A percentile compares a stretch with the other conserved stretches of the same genome.
Conservation (phyloP, 2,797 vertebrate species). For the Enteromius unitaeniatus region DNA sequence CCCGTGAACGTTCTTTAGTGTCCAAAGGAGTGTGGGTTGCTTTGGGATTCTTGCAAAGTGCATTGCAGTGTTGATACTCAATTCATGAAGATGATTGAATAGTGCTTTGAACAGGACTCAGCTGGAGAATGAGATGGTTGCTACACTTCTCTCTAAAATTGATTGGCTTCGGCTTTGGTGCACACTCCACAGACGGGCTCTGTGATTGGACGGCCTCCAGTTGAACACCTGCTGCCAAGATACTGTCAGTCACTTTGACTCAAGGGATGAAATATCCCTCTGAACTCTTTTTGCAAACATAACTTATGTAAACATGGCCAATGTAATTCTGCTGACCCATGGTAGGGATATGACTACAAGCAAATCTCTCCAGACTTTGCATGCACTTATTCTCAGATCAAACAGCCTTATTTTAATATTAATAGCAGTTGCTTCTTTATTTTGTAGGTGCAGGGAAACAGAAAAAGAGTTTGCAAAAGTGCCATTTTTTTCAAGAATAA, state of each 20-base stretch:
- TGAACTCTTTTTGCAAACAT: constrained; percentile 12
- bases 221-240: constrained; percentile 60
- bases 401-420: not conserved
- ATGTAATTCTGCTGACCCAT: constrained; percentile 31
- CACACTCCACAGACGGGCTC: constrained; percentile 39
- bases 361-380: not conserved
- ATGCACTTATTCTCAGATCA: not conserved
- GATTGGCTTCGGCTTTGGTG: constrained; percentile 55
- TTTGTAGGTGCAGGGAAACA: not conserved
- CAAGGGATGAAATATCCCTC: constrained; percentile 35
- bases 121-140: constrained; percentile 55
- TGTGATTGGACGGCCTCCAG: constrained; percentile 58
- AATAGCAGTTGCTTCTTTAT: constrained; percentile 1
- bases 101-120: constrained; percentile 57
- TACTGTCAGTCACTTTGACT: constrained; percentile 50
- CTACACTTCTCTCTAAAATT: constrained; percentile 50
- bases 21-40: constrained; percentile 39
- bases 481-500: not conserved
- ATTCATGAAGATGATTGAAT: constrained; percentile 51
- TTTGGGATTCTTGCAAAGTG: constrained; percentile 39
- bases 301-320: constrained; percentile 6
- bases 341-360: not conserved
- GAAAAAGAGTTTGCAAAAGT: not conserved
- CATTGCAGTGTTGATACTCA: constrained; percentile 44
- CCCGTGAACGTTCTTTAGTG: constrained; percentile 22